Conservation (phyloP, 2,888 invertebrate genomes). For the Drosophila greeni region DNA sequence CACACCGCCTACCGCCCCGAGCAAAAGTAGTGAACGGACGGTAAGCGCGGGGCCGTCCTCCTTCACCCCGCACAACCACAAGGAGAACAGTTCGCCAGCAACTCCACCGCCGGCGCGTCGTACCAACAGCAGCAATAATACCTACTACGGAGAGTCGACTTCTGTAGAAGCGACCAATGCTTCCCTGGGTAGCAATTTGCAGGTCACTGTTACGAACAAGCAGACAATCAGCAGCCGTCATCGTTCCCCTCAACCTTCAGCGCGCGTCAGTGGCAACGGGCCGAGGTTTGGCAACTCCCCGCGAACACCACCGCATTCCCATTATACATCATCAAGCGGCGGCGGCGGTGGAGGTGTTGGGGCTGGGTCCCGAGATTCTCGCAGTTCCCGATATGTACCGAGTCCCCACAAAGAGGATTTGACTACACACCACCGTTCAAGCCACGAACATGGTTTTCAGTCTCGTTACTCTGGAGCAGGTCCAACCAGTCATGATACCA, state of each 20-base stretch:
- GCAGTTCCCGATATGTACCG: constrained; percentile 66
- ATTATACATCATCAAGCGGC: constrained; percentile 51
- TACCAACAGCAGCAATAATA: constrained; percentile 72
- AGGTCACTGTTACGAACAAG: constrained; percentile 76
- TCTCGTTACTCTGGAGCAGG: constrained; percentile 64
- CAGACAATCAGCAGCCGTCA: constrained; percentile 58
- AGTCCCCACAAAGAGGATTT: constrained; percentile 67
- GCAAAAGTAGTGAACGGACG: constrained; percentile 67
- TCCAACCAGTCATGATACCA: constrained; percentile 51
- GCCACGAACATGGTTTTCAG: constrained; percentile 72
- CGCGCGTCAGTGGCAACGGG: constrained; percentile 49
- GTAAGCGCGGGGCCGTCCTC: constrained; percentile 55
- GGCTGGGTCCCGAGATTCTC: constrained; percentile 56
- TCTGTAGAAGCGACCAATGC: constrained; percentile 48
- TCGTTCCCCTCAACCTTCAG: constrained; percentile 65
- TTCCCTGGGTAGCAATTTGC: constrained; percentile 61
- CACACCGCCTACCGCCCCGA: constrained; percentile 75
- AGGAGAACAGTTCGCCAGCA: constrained; percentile 76
- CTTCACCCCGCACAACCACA: constrained; percentile 73
- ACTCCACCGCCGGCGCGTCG: constrained; percentile 76
- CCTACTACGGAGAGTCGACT: constrained; percentile 61
- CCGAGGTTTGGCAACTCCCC: constrained; percentile 75
- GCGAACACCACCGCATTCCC: constrained; percentile 77
- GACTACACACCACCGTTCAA: constrained; percentile 57
- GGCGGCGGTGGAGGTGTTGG: constrained; percentile 19